Percentiles rank a stretch among this genome's conserved stretches.
These are phyloP conservation scores for Formica exsecta DNA, from an alignment of 1,140 invertebrate genomes.

Conservation along the genomic window DNA sequence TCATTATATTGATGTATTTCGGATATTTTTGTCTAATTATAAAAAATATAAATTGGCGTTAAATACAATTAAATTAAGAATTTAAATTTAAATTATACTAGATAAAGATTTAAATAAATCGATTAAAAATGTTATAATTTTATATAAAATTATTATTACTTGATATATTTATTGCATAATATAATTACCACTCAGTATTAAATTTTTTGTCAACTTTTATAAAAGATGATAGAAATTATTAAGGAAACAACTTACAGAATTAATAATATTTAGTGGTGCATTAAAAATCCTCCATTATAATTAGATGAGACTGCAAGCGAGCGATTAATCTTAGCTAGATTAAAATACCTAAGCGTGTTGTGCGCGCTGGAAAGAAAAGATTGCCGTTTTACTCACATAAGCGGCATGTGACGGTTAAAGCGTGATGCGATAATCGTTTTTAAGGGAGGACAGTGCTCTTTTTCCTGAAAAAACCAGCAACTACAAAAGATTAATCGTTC, in stretches of 20 bases:
- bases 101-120: not conserved
- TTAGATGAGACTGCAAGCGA: not conserved
- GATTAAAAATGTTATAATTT: not conserved
- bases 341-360: slow-evolving; percentile 17
- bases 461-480: not conserved
- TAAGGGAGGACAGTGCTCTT: slow-evolving; percentile 29
- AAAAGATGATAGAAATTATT: not conserved
- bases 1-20: not conserved
- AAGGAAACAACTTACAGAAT: slow-evolving; percentile 16
- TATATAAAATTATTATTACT: not conserved
- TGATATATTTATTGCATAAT: not conserved
- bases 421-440: slow-evolving; percentile 43
- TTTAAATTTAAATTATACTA: not conserved
- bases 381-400: slow-evolving; percentile 23
- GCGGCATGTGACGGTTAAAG: slow-evolving; percentile 25
- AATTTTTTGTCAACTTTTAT: not conserved
- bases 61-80: not conserved
- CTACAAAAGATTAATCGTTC: slow-evolving; percentile 31
- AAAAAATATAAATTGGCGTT: not conserved
- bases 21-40: not conserved
- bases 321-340: slow-evolving; percentile 42
- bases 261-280: slow-evolving; percentile 15
- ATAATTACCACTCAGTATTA: not conserved
- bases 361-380: not conserved
- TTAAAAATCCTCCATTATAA: slow-evolving; percentile 3